Conservation (phyloP, 2,888 invertebrate species). For the Cryptosula pallasiana region DNA sequence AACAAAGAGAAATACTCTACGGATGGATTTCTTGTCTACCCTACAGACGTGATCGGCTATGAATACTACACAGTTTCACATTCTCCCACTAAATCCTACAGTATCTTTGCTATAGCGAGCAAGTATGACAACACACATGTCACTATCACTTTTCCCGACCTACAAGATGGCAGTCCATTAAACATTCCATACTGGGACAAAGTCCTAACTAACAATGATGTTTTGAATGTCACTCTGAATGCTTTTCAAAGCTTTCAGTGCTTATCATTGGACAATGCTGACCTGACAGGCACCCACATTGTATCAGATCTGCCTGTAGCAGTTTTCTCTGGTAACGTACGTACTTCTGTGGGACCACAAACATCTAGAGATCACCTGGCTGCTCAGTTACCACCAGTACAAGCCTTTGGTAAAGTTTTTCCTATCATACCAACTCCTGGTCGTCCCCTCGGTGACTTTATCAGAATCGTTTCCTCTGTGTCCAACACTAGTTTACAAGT, state of each 20-base stretch:
- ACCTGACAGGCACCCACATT: slow-evolving; percentile 22
- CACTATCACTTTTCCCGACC: slow-evolving; percentile 29
- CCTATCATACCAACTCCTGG: slow-evolving; percentile 18
- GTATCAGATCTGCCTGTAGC: slow-evolving; percentile 13
- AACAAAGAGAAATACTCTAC: slow-evolving; percentile 34
- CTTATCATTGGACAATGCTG: slow-evolving; percentile 2
- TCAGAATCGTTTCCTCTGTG: slow-evolving; percentile 17
- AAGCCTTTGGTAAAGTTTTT: slow-evolving; percentile 15
- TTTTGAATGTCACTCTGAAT: background rate
- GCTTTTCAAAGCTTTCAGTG: slow-evolving; percentile 16
- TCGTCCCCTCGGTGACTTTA: background rate
- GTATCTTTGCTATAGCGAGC: slow-evolving; percentile 26
- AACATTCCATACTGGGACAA: background rate
- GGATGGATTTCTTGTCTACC: slow-evolving; percentile 34
- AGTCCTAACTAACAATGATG: background rate
- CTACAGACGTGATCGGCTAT: slow-evolving; percentile 33
- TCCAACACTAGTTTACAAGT: slow-evolving; percentile 6
- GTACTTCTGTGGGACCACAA: background rate
- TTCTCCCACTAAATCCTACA: background rate
- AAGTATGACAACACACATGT: slow-evolving; percentile 30
- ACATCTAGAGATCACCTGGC: slow-evolving; percentile 21
- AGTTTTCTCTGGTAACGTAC: slow-evolving; percentile 21
- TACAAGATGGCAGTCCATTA: slow-evolving; percentile 11
- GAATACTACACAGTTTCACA: slow-evolving; percentile 32
- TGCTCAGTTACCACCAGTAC: slow-evolving; percentile 10